A percentile compares a stretch with the other conserved stretches of the same genome.
These are phyloP conservation scores for Mobula birostris DNA, from an alignment of 2,113 vertebrate species.

Conservation along the genomic window DNA sequence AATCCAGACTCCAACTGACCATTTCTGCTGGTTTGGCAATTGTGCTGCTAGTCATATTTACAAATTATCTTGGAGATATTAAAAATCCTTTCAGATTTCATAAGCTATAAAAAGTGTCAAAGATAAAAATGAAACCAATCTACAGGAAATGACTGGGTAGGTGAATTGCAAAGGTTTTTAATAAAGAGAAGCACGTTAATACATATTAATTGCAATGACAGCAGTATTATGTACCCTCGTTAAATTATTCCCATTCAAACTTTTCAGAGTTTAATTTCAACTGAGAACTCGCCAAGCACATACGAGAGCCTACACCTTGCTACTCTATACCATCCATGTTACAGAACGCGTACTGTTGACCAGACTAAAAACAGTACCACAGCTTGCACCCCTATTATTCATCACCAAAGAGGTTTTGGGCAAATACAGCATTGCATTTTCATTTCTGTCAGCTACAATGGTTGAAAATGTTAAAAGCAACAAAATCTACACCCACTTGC, in stretches of 20 bases:
- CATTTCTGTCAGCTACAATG: not conserved
- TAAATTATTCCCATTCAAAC: slow-evolving; percentile 29
- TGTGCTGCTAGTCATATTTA: not conserved
- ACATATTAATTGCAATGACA: slow-evolving; percentile 29
- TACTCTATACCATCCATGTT: not conserved
- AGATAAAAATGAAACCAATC: not conserved
- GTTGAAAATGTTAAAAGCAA: not conserved
- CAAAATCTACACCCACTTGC: slow-evolving; percentile 3
- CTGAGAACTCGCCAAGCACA: not conserved
- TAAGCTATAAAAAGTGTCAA: not conserved
- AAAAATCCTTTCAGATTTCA: not conserved
- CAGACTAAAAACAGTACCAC: not conserved
- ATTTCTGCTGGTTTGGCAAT: not conserved
- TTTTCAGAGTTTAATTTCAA: slow-evolving; percentile 5
- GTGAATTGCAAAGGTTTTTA: slow-evolving; percentile 31
- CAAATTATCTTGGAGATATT: not conserved
- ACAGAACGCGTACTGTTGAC: not conserved
- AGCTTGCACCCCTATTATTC: slow-evolving; percentile 8
- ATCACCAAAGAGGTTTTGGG: not conserved
- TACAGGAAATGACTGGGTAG: not conserved
- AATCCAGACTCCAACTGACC: too few species aligned
- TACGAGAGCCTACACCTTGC: not conserved
- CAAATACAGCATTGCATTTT: not conserved
- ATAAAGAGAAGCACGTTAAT: slow-evolving; percentile 19
- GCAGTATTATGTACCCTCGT: not conserved